Evolutionary conservation across 1,140 invertebrate genomes (phyloP), one percentile per base, ranked within the genome.

Genomic region (Drosophila pachea): DNA sequence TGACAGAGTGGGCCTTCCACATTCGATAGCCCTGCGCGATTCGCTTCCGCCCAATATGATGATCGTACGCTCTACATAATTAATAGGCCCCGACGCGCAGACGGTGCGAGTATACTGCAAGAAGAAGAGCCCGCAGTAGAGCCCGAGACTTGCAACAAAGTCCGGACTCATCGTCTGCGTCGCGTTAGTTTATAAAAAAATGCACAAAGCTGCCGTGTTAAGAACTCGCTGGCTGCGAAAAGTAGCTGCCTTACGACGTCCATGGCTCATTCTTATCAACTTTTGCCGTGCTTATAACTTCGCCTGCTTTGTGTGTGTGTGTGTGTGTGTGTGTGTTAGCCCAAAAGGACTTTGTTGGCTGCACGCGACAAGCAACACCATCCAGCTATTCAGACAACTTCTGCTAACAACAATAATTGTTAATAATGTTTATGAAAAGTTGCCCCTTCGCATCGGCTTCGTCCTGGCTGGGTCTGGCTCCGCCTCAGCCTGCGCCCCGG

Each of bases 401-500:
- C 73, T 68, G 81, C 79, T 86, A 84, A 84, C 81, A 84, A 84
- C 81, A 84, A 84, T 84, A 84, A 84, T 84, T 84, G 81, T 81
- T 84, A 84, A 84, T 84, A 84, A 84, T 84, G 79, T 79, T 84
- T 84, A 84, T 84, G 79, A 86, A 84, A 84, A 86, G 79, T 84
- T 84, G 63, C 66, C 53, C 73, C 60, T 52, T 58, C 61, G 42
- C 72, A 64, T 68, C 64, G 47, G 16, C 56, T 14, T 64, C 42
- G 22, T 53, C 48, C 55, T 43, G 49, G 22, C 22, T 22, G 22
- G 1, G 7, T 1, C 49, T 35, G 29, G 47, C 53, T 42, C 65
- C 45, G 79, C 76, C 32, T 31, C 29, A 7, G 43, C 11, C 47
- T 2, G 2, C 47, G 29, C 9, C 70, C 76, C 74, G 81, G 69